These are phyloP conservation scores for Solenodon paradoxus DNA, from an alignment of 2,113 vertebrate genomes.

Conservation along the genomic window DNA sequence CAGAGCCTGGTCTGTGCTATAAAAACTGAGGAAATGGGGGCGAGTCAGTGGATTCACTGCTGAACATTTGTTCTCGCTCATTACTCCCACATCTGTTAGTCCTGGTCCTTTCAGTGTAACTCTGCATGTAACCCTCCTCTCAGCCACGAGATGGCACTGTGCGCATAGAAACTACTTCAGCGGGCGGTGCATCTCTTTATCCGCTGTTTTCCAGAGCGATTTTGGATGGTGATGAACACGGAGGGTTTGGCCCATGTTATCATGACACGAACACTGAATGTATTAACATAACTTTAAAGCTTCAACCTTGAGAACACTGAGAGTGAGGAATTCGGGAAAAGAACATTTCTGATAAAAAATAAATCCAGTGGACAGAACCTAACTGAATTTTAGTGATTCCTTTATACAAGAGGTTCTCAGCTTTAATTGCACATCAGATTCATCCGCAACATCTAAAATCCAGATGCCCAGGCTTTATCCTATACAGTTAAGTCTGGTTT, in stretches of 20 bases:
- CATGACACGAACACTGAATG: background rate
- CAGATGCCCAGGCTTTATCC: background rate
- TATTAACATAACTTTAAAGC: background rate
- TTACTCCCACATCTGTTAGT: conserved; percentile 51
- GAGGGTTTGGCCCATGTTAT: background rate
- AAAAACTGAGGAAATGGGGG: conserved; percentile 15
- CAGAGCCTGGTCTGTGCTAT: background rate
- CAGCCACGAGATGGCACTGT: conserved; percentile 20
- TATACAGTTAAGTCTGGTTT: background rate
- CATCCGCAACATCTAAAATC: background rate
- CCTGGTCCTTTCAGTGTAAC: background rate
- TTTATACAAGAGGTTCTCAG: background rate
- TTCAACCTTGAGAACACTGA: background rate
- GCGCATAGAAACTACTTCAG: background rate
- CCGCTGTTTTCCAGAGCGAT: background rate
- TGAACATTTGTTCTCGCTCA: conserved; percentile 49
- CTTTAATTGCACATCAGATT: background rate
- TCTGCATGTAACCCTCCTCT: background rate
- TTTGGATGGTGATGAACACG: background rate
- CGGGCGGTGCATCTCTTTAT: accelerated
- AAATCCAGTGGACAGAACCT: background rate
- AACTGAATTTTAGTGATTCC: background rate
- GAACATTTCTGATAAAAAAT: background rate
- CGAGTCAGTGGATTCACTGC: background rate
- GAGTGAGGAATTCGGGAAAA: background rate